Evolutionary conservation across 2,113 vertebrate genomes (phyloP), one percentile per base, ranked within the genome.

Genomic region (Malaclemys terrapin): DNA sequence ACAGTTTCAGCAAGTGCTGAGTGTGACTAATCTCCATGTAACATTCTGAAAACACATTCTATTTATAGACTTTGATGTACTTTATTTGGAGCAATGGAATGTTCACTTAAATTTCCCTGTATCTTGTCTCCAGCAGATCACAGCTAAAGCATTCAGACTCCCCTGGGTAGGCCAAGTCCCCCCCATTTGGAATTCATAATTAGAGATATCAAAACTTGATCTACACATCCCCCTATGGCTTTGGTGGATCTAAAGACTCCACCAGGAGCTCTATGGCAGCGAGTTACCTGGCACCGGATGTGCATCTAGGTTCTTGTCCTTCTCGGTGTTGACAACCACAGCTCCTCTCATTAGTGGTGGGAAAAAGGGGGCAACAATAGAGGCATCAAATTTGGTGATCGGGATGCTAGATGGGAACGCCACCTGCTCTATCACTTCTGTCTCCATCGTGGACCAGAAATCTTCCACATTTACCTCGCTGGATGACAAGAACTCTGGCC

Each of bases 361-460:
- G 91, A 99, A 99, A 97, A 99, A 99, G 57, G 99, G 99, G 78
- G 99, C 99, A 52, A 99, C 98, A 93, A 99, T 99, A 86, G 99
- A 99, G 90, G 99, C 99, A 87, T 99, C 99, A 76, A 99, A 99
- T 82, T 99, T 99, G 31, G 99, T 99, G 98, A 99, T 99, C 25
- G 99, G 99, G 93, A 99, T 98, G 93, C 98, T 99, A 54, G 99
- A 97, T 75, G 99, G 99, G 97, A 99, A 99, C 42, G 98, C 98
- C 35, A 99, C 98, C 95, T 99, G 99, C 97, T 99, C 99, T 42
- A 99, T 98, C 53, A 99, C 99, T 96, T 99, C 99, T 0, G 98
- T 99, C 97, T 99, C 99, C 99, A 99, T 99, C 0, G 99, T 99
- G 96, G 99, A 98, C 99, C 99, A 99, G 90, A 99, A 99, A 97